Evolutionary conservation across 2,113 vertebrate genomes (phyloP), one percentile per base, ranked within the genome.

Genomic region (Cynoglossus semilaevis): DNA sequence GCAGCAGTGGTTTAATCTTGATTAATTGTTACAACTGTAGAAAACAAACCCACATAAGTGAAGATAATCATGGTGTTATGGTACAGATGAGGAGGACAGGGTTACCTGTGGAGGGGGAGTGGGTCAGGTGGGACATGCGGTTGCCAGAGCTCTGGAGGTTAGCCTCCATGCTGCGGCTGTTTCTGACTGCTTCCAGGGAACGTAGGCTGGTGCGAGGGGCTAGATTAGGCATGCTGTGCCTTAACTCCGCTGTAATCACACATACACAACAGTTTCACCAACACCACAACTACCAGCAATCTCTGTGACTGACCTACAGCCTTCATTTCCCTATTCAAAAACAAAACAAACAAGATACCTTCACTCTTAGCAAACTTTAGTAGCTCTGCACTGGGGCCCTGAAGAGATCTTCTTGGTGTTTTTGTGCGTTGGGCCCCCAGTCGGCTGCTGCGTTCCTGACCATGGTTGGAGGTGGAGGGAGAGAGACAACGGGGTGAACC

Each of bases 211-310:
- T 93, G 79, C 92, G 92, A 63, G 90, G 91, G 73, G 93, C 92
- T 88, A 95, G 82, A 75, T 94, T 95, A 75, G 95, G 94, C 94
- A 96, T 95, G 88, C 94, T 95, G 87, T 93, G 93, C 37, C 93
- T 88, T 83, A 95, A 85, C 80, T 96, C 94, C 80, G 95, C 94
- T 95, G 89, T 69, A 91, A 91, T 70, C 80, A 72, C 75, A 85
- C 72, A 80, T 51, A 83, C 44, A 77, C 13, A 65, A 67, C 17
- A 69, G 35, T 68, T 71, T 77, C 15, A 84, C 58, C 58, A 51
- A 58, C 36, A 52, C 15, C 18, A 59, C 35, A n/a, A 54, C 49
- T 14, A 63, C 53, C 10, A 58, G 56, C 10, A 58, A 58, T 36
- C 47, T 54, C 36, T 41, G 10, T n/a, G 47, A 41, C 14, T 4